Evolutionary conservation across 2,797 vertebrate genomes (phyloP), one percentile per base, ranked within the genome.

Genomic region (Xyrichtys novacula): DNA sequence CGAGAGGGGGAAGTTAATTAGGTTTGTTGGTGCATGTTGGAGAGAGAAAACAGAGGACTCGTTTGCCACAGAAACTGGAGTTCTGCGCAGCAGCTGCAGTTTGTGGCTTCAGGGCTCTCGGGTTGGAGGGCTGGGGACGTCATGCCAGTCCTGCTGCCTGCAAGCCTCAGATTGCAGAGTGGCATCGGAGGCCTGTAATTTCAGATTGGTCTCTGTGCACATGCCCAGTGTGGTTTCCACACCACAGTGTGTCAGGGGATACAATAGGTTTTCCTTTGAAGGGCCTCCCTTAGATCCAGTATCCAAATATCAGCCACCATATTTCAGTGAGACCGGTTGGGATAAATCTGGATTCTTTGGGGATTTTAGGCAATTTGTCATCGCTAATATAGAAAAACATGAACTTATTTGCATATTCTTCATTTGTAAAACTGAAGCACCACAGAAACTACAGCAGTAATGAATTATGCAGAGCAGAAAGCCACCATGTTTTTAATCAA

Each of bases 91-190:
- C 69, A 65, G 60, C 76, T 43, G 84, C 69, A 80, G 82, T 74
- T 81, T 70, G 80, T 56, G 75, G 85, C 55, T 58, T 47, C 36
- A 11, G 58, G 54, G 72, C 74, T 76, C 36, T 42, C 11, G 70
- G 79, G 74, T 76, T 22, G 22, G 64, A 79, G 74, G 58, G 34
- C 50, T 2, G 70, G 68, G 74, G 81, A 82, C 77, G 25, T 48
- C 43, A 5, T 62, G 88, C 88, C 90, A 90, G 83, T 83, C 78
- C 65, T 68, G 75, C 82, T 68, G 87, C 87, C 91, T 91, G 92
- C 65, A 47, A 83, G 82, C 64, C 76, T 78, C 70, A 82, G 89
- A 91, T 90, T 90, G 85, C 70, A 71, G 36, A 69, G 76, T 2
- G 34, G 64, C 76, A 66, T 88, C 10, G 42, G 34, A 87, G 81